Percentiles rank a stretch among this genome's conserved stretches.
These are phyloP conservation scores for Chelonus formosanus DNA, from an alignment of 2,888 invertebrate genomes.

Conservation along the genomic window DNA sequence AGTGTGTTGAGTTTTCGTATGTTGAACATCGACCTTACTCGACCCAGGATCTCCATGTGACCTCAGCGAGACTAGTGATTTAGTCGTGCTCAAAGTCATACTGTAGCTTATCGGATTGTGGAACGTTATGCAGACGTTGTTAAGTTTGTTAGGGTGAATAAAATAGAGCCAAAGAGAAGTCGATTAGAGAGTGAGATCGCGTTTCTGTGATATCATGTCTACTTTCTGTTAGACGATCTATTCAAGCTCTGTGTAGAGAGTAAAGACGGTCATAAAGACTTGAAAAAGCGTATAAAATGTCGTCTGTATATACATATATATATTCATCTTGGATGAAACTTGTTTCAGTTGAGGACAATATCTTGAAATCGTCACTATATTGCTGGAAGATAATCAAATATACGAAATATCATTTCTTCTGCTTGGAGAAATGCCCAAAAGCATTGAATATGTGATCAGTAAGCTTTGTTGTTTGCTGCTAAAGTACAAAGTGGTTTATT, in stretches of 20 bases:
- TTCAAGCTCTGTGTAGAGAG: neutral
- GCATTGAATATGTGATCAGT: no score
- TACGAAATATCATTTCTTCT: no score
- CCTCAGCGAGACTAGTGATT: constrained; percentile 23
- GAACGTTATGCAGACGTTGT: constrained; percentile 23
- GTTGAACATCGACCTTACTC: no score
- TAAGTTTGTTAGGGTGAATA: constrained; percentile 27
- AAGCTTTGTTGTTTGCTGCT: no score
- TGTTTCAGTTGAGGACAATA: no score
- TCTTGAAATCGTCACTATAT: no score
- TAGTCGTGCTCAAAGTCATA: constrained; percentile 29
- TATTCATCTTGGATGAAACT: no score
- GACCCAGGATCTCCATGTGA: constrained; percentile 16
- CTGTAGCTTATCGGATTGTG: constrained; percentile 28
- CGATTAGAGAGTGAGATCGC: constrained; percentile 23
- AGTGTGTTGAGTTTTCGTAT: no score
- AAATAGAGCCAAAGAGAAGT: constrained; percentile 16
- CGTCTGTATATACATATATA: neutral
- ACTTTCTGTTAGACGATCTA: constrained; percentile 3
- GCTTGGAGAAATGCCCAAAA: no score
- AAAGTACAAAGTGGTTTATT: no score
- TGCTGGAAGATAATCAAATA: no score
- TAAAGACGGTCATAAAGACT: constrained; percentile 18
- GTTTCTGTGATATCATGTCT: constrained; percentile 23
- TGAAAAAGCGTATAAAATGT: constrained; percentile 3